These are phyloP conservation scores for Himalopsyche japonica DNA, from an alignment of 2,888 invertebrate species.

Conservation along the genomic window DNA sequence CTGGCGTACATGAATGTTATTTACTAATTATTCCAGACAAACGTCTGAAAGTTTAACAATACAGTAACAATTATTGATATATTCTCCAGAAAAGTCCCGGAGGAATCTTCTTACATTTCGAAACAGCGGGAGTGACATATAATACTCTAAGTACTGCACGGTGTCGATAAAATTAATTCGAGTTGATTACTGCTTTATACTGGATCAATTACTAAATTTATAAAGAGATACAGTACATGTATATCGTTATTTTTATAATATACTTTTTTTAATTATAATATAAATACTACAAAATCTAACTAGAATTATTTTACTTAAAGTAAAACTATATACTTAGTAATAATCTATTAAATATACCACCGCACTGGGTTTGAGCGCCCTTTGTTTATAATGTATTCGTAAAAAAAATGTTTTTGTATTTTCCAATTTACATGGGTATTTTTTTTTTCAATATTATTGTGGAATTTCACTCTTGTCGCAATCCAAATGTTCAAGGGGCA, in stretches of 20 bases:
- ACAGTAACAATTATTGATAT: slow-evolving; percentile 3
- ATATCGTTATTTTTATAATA: slow-evolving; percentile 18
- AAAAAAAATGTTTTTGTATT: slow-evolving; percentile 7
- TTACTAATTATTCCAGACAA: background rate
- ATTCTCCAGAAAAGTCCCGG: background rate
- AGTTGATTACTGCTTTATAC: background rate
- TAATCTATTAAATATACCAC: slow-evolving; percentile 29
- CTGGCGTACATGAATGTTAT: slow-evolving; percentile 19
- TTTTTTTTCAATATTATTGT: slow-evolving; percentile 11
- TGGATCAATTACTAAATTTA: background rate
- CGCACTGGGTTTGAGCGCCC: slow-evolving; percentile 14
- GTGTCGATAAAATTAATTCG: background rate
- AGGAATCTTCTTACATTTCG: background rate
- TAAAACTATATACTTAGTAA: slow-evolving; percentile 35
- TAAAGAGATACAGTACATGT: slow-evolving; percentile 12
- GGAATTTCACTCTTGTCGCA: slow-evolving; percentile 11
- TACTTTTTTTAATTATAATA: slow-evolving; percentile 36
- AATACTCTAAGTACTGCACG: background rate
- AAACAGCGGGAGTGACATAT: background rate
- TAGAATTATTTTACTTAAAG: slow-evolving; percentile 38
- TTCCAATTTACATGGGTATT: slow-evolving; percentile 10
- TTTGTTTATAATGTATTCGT: background rate
- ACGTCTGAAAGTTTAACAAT: background rate
- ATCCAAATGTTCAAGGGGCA: slow-evolving; percentile 41
- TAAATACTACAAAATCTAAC: slow-evolving; percentile 40